Conservation (phyloP, 2,113 vertebrate genomes). For the Hippocampus comes region DNA sequence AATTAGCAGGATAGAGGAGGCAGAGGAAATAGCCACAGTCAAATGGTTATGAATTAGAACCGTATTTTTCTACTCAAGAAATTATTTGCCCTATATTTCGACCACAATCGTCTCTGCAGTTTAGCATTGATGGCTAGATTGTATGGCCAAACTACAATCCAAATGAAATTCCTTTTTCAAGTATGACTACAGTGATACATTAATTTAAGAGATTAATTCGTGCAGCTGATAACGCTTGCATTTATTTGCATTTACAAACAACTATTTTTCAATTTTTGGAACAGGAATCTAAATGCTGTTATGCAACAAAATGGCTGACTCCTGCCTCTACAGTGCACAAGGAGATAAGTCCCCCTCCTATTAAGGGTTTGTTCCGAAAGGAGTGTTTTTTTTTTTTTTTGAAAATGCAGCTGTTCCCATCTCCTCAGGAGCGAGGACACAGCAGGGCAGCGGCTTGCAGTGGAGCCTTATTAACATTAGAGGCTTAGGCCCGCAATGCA, state of each 20-base stretch:
- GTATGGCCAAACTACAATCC: background rate
- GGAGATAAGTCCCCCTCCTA: background rate
- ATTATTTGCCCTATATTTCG: background rate
- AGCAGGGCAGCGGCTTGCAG: constrained; percentile 44
- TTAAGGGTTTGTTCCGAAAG: constrained; percentile 20
- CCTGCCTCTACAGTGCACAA: background rate
- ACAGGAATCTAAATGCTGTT: too few relatives aligned
- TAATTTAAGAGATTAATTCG: too few relatives aligned
- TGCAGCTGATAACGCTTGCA: too few relatives aligned
- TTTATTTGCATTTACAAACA: too few relatives aligned
- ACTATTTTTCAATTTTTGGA: too few relatives aligned
- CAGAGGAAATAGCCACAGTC: background rate
- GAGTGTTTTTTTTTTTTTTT: constrained; percentile 4
- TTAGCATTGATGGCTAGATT: background rate
- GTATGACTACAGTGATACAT: background rate
- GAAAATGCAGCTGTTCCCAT: constrained; percentile 33
- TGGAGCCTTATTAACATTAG: constrained; percentile 63
- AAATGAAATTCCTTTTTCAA: background rate
- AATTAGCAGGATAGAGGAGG: background rate
- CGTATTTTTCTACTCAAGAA: background rate
- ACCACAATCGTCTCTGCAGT: background rate
- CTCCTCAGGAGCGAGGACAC: constrained; percentile 39
- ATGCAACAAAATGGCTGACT: background rate
- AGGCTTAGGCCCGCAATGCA: constrained; percentile 31
- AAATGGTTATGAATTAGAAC: background rate